phyloP scores from a whole-genome alignment of 2,113 vertebrate species.

The Triplophysa rosa region DNA sequence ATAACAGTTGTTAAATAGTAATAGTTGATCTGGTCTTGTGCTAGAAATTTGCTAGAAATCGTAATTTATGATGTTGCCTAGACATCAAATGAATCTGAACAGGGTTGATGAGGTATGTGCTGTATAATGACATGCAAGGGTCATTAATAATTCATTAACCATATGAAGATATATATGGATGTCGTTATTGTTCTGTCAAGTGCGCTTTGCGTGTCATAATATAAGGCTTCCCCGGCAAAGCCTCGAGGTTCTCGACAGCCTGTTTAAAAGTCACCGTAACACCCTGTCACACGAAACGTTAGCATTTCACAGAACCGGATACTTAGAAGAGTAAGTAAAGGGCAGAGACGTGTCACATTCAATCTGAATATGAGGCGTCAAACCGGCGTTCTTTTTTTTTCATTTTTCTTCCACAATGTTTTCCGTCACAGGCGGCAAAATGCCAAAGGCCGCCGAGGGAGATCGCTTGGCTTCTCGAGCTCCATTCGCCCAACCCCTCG shows the following conservation, averaged over 20 bases:
- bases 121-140: slow-evolving; percentile 3
- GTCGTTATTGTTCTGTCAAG: slow-evolving; percentile 62
- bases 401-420: not conserved
- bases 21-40: no score
- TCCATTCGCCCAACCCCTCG: slow-evolving; percentile 50
- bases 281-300: slow-evolving; percentile 70
- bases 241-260: slow-evolving; percentile 53
- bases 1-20: no score
- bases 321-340: slow-evolving; percentile 67
- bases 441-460: slow-evolving; percentile 57
- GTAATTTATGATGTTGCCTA: not conserved
- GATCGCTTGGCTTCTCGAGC: slow-evolving; percentile 42
- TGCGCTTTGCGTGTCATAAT: slow-evolving; percentile 64
- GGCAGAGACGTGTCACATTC: slow-evolving; percentile 65
- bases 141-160: slow-evolving; percentile 3
- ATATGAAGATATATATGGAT: slow-evolving; percentile 51
- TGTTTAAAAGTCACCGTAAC: slow-evolving; percentile 68
- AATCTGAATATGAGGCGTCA: slow-evolving; percentile 68
- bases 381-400: not conserved
- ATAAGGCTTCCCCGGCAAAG: slow-evolving; percentile 44
- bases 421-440: slow-evolving; percentile 38
- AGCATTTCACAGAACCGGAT: slow-evolving; percentile 64
- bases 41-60: not conserved
- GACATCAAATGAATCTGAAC: slow-evolving; percentile 4
- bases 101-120: not conserved